Evolutionary conservation across 2,797 vertebrate species (phyloP), one percentile per base, ranked within the genome.

Genomic region (Pterois miles): DNA sequence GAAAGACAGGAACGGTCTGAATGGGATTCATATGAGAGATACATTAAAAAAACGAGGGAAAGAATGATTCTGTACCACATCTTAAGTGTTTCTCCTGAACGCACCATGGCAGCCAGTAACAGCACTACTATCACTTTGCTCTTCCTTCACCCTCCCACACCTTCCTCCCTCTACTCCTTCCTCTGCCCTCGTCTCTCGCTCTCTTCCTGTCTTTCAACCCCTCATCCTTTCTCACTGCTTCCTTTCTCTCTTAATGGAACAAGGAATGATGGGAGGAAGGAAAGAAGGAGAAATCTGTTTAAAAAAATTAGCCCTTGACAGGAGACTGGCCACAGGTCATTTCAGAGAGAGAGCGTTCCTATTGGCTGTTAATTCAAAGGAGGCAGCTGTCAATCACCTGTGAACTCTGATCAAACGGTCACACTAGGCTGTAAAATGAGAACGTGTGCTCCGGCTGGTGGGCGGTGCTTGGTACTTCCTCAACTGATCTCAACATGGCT

Each of bases 131-230:
- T 76, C 70, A 48, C 75, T 58, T 5, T 25, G 52, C 59, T 40
- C 43, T 70, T 20, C 34, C 70, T 33, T 74, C 40, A 36, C 34
- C 33, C 36, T 62, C 60, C 63, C 69, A 25, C 36, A 18, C 64
- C 59, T 25, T 38, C 53, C 53, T 40, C 73, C 18, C 53, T 67
- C 36, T 57, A 65, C 84, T 76, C 78, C 88, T 74, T 78, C 76
- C 76, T 67, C 69, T 22, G 59, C 67, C 72, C 62, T 85, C 22
- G 5, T 65, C 87, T 50, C 72, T 60, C 80, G 4, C 69, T 27
- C 74, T 86, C 83, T 89, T 93, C 89, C 93, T 78, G 88, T 68
- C 85, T 90, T 86, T 85, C 81, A 86, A 36, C 62, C 79, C 76
- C 65, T 76, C 53, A 33, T 82, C 78, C 81, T 87, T 85, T 85